phyloP scores from a whole-genome alignment of 2,888 invertebrate species.

The Corythucha ciliata region DNA sequence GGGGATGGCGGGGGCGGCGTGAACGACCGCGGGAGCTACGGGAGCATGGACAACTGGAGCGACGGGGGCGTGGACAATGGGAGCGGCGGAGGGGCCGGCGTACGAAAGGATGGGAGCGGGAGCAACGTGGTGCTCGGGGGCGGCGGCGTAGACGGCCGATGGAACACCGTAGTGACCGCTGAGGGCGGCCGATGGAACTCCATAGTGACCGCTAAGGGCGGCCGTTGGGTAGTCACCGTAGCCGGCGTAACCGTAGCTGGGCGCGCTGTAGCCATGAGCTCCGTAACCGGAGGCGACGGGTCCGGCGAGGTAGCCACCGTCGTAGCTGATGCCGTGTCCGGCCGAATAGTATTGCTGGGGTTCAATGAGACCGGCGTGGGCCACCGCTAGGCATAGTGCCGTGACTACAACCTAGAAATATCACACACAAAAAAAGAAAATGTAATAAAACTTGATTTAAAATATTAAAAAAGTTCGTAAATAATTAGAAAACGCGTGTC shows the following conservation, averaged over 20 bases:
- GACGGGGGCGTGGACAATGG: constrained; percentile 20
- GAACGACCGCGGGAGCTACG: constrained; percentile 22
- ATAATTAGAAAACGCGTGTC: no score
- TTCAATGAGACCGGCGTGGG: constrained; percentile 20
- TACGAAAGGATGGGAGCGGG: constrained; percentile 21
- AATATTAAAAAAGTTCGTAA: no score
- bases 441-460: no score
- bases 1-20: constrained; percentile 16
- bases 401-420: no score
- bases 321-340: constrained; percentile 10
- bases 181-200: constrained; percentile 1
- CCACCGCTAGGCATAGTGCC: constrained; percentile 20
- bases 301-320: neutral
- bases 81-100: constrained; percentile 19
- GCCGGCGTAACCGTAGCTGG: constrained; percentile 4
- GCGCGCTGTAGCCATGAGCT: neutral
- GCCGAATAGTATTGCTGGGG: constrained; percentile 21
- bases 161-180: no score
- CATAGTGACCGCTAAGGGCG: constrained; percentile 11
- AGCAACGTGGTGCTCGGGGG: constrained; percentile 9
- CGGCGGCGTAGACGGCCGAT: no score
- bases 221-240: constrained; percentile 6
- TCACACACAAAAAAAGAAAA: no score
- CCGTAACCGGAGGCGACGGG: neutral
- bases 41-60: constrained; percentile 23